Conservation (phyloP, 1,140 invertebrate species). For the Zaprionus taronus region DNA sequence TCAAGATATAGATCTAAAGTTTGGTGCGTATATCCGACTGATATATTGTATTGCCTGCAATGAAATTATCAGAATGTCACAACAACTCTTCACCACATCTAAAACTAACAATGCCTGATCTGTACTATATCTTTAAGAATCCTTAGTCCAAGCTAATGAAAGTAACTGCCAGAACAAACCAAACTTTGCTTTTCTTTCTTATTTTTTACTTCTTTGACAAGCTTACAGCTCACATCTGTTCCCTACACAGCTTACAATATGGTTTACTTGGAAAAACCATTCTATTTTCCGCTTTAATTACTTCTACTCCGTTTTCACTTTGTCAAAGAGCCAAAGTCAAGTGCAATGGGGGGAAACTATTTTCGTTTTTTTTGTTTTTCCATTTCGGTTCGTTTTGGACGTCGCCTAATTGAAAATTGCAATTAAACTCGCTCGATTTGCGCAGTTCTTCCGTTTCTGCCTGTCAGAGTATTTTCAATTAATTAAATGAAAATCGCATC, state of each 20-base stretch:
- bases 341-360: slow-evolving; percentile 7
- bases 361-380: slow-evolving; percentile 13
- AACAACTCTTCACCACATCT: too few species aligned
- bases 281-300: slow-evolving; percentile 23
- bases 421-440: slow-evolving; percentile 53
- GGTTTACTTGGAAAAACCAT: slow-evolving; percentile 1
- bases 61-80: too few species aligned
- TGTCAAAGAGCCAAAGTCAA: slow-evolving; percentile 42
- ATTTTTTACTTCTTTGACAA: not conserved
- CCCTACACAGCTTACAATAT: not conserved
- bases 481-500: slow-evolving; percentile 53
- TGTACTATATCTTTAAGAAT: too few species aligned
- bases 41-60: too few species aligned
- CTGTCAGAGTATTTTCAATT: slow-evolving; percentile 45
- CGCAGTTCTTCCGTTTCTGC: slow-evolving; percentile 20
- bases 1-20: too few species aligned
- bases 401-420: slow-evolving; percentile 74
- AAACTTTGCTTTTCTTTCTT: not conserved
- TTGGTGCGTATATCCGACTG: too few species aligned
- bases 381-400: slow-evolving; percentile 31
- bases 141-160: too few species aligned
- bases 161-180: not conserved
- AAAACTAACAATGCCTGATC: too few species aligned
- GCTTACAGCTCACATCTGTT: not conserved
- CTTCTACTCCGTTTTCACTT: slow-evolving; percentile 12